phyloP scores from a whole-genome alignment of 2,113 vertebrate genomes.

The Pteronura brasiliensis region DNA sequence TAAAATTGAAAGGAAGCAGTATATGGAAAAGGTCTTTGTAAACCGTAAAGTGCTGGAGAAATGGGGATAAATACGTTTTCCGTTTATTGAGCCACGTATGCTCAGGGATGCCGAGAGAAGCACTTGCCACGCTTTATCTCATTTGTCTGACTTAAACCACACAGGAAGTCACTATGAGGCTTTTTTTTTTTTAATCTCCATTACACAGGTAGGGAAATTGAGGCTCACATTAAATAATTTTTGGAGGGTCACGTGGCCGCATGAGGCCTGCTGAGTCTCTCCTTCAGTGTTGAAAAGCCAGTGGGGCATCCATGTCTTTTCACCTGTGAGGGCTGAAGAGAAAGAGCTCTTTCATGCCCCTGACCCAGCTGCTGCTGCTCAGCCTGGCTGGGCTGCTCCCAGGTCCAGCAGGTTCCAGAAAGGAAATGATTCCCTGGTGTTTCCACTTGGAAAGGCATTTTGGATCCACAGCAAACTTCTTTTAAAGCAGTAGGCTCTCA shows the following conservation, averaged over 20 bases:
- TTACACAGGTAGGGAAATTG: neutral
- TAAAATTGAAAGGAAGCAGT: neutral
- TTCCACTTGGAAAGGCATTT: neutral
- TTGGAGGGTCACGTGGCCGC: rapidly evolving
- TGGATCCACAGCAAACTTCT: conserved; percentile 46
- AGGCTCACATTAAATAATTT: neutral
- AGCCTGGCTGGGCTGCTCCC: neutral
- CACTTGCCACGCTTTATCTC: neutral
- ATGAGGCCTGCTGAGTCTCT: neutral
- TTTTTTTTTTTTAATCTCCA: neutral
- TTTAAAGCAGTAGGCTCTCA: neutral
- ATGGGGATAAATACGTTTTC: neutral
- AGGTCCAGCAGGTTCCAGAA: neutral
- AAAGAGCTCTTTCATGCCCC: conserved; percentile 32
- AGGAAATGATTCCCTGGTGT: conserved; percentile 28
- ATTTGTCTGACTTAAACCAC: neutral
- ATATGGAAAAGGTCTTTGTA: neutral
- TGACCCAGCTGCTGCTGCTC: neutral
- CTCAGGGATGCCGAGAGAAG: neutral
- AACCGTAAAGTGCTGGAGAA: neutral
- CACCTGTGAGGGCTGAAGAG: neutral
- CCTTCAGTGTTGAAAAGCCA: neutral
- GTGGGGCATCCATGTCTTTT: neutral
- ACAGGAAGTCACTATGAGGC: neutral
- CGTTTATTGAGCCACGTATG: neutral